These are phyloP conservation scores for Prunella himalayana DNA, from an alignment of 2,113 vertebrate genomes.

Conservation along the genomic window DNA sequence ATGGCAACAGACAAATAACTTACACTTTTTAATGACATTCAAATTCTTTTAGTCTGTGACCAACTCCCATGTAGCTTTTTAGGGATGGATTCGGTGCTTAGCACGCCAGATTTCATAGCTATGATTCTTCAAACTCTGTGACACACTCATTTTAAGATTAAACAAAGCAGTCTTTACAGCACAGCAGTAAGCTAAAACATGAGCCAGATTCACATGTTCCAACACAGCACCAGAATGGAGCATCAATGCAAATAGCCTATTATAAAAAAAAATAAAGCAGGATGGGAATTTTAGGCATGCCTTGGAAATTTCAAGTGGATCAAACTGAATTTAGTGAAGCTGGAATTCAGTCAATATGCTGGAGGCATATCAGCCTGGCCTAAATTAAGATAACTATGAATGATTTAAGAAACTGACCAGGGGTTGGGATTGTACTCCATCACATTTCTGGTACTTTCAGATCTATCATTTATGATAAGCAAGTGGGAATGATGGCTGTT, in stretches of 20 bases:
- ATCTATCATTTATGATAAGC: slow-evolving; percentile 7
- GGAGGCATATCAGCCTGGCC: background rate
- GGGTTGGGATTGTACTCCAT: background rate
- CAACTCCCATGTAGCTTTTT: background rate
- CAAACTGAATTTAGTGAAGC: background rate
- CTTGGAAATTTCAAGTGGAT: background rate
- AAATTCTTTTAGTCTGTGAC: background rate
- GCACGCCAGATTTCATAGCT: background rate
- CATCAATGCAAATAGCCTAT: background rate
- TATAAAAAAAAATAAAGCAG: background rate
- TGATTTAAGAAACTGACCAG: background rate
- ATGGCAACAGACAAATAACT: background rate
- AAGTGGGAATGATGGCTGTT: slow-evolving; percentile 12
- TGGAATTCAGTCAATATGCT: background rate
- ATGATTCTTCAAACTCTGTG: background rate
- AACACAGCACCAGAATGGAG: background rate
- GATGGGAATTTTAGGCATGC: background rate
- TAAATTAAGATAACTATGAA: slow-evolving; percentile 6
- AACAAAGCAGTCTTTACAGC: background rate
- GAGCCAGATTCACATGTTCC: background rate
- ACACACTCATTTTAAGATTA: background rate
- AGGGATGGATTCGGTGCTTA: background rate
- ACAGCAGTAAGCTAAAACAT: background rate
- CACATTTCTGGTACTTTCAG: slow-evolving; percentile 12
- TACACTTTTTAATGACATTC: background rate